phyloP scores from a whole-genome alignment of 2,888 invertebrate species.

The Tinea pellionella region DNA sequence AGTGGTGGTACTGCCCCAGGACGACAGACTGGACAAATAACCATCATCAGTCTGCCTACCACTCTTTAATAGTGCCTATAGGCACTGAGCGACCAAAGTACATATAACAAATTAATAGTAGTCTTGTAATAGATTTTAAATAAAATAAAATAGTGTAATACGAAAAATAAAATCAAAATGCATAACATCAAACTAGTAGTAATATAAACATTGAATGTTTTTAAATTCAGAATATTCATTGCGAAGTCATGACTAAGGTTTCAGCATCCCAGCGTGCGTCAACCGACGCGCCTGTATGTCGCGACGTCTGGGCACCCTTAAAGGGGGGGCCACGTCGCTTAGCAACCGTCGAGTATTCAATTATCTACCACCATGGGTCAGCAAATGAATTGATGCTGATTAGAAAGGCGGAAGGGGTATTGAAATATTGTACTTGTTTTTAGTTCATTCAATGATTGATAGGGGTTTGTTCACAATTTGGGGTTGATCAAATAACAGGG shows the following conservation, averaged over 20 bases:
- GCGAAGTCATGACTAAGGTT: background rate
- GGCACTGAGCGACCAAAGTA: too few species aligned
- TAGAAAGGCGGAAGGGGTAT: conserved; percentile 7
- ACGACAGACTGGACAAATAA: too few species aligned
- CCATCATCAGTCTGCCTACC: too few species aligned
- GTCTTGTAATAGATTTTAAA: too few species aligned
- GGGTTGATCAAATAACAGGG: background rate
- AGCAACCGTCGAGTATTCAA: conserved; percentile 15
- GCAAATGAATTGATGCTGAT: conserved; percentile 4
- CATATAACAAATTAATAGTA: too few species aligned
- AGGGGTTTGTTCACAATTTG: background rate
- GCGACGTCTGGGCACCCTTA: conserved; percentile 31
- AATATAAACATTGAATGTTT: background rate
- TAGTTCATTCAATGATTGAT: background rate
- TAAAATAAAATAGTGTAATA: background rate
- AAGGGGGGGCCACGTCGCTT: conserved; percentile 30
- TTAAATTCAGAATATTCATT: background rate
- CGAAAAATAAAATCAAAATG: background rate
- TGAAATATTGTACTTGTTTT: conserved; percentile 1
- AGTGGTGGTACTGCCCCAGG: too few species aligned
- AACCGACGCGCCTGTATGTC: conserved; percentile 34
- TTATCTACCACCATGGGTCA: conserved; percentile 10
- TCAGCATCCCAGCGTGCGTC: conserved; percentile 24
- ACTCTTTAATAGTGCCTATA: too few species aligned
- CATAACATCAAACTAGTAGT: background rate